phyloP scores from a whole-genome alignment of 2,888 invertebrate genomes.

The Strigamia crassipes region DNA sequence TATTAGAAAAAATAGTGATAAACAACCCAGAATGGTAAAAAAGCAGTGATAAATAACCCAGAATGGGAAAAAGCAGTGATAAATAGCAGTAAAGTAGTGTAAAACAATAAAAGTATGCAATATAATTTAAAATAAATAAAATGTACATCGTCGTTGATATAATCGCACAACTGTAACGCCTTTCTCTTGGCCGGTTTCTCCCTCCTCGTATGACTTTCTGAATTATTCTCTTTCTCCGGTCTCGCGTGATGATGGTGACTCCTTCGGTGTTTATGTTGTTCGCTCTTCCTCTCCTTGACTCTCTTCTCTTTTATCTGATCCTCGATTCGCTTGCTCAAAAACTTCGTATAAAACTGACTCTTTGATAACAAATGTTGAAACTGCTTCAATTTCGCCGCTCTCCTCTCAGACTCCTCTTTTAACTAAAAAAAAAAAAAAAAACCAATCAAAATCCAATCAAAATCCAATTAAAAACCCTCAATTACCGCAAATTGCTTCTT shows the following conservation, averaged over 20 bases:
- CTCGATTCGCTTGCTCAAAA: conserved; percentile 52
- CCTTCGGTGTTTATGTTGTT: background rate
- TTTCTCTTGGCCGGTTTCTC: conserved; percentile 6
- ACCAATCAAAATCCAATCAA: too few relatives aligned
- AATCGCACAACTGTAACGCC: background rate
- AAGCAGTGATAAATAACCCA: too few relatives aligned
- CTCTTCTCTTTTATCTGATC: conserved; percentile 46
- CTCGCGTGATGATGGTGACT: background rate
- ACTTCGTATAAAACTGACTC: conserved; percentile 54
- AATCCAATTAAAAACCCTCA: too few relatives aligned
- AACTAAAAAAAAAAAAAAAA: too few relatives aligned
- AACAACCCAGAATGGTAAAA: too few relatives aligned
- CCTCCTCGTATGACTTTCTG: background rate
- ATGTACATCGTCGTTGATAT: background rate
- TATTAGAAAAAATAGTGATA: too few relatives aligned
- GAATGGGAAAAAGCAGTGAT: too few relatives aligned
- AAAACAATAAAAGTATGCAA: too few relatives aligned
- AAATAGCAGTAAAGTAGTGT: background rate
- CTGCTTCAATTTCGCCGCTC: conserved; percentile 52
- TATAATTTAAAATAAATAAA: too few relatives aligned
- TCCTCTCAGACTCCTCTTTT: conserved; percentile 25
- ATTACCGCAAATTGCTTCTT: background rate
- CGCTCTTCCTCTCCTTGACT: background rate
- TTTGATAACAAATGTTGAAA: conserved; percentile 53
- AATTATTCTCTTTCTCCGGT: background rate